phyloP scores from a whole-genome alignment of 1,140 invertebrate species.

The Gryon sp. region DNA sequence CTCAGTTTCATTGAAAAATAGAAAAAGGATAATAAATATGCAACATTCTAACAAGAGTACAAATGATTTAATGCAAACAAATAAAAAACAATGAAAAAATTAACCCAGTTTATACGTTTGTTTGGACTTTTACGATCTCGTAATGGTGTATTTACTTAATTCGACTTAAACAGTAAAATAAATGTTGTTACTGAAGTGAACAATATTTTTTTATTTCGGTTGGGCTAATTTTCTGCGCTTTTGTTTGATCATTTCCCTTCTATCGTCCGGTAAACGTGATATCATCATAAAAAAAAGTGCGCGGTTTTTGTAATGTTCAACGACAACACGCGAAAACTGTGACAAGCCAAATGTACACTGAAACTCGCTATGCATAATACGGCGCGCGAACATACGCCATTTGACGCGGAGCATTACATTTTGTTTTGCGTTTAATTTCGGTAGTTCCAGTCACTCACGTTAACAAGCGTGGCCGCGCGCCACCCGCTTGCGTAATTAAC shows the following conservation, averaged over 20 bases:
- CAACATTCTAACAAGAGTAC: no score
- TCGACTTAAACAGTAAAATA: conserved; percentile 26
- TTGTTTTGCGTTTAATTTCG: conserved; percentile 73
- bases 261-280: conserved; percentile 48
- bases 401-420: conserved; percentile 71
- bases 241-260: conserved; percentile 42
- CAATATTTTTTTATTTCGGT: conserved; percentile 22
- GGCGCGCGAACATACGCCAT: conserved; percentile 59
- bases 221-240: conserved; percentile 51
- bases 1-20: background rate
- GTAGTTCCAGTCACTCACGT: conserved; percentile 67
- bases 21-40: conserved; percentile 5
- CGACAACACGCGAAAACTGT: conserved; percentile 15
- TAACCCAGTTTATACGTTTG: no score
- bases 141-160: no score
- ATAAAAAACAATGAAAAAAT: no score
- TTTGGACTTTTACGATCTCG: no score
- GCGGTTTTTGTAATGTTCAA: conserved; percentile 23
- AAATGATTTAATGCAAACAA: no score
- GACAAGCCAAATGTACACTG: conserved; percentile 16
- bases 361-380: conserved; percentile 44
- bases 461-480: conserved; percentile 68
- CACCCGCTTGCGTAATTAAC: conserved; percentile 72
- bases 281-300: conserved; percentile 30
- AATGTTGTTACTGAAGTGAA: conserved; percentile 6